A percentile compares a stretch with the other conserved stretches of the same genome.
phyloP scores from a whole-genome alignment of 2,797 vertebrate genomes.

The Lutjanus argentimaculatus region DNA sequence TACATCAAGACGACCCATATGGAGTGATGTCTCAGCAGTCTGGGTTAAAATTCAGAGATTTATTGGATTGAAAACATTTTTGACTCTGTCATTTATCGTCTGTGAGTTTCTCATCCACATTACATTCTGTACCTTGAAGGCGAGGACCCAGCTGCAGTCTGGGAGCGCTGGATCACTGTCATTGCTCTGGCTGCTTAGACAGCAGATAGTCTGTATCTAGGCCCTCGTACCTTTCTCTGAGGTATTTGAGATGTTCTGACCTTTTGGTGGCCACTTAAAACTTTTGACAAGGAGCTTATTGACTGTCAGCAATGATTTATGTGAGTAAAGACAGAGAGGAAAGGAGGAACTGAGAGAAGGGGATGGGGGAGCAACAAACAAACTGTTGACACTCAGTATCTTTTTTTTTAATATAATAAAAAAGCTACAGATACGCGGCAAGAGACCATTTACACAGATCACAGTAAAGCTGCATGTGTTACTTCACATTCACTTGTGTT shows the following conservation, averaged over 20 bases:
- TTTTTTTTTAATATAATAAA: slow-evolving; percentile 9
- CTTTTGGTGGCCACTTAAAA: slow-evolving; percentile 71
- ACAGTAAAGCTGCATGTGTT: not conserved
- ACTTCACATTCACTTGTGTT: slow-evolving; percentile 5
- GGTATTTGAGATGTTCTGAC: slow-evolving; percentile 64
- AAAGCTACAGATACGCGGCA: not conserved
- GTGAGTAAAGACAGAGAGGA: slow-evolving; percentile 41
- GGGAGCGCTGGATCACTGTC: slow-evolving; percentile 47
- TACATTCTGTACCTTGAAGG: slow-evolving; percentile 29
- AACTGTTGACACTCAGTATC: slow-evolving; percentile 7
- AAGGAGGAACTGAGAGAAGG: slow-evolving; percentile 20
- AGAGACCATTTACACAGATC: not conserved
- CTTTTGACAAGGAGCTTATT: slow-evolving; percentile 76
- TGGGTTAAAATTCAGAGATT: slow-evolving; percentile 17
- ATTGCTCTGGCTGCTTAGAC: slow-evolving; percentile 53
- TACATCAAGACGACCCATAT: not conserved
- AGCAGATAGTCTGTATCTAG: slow-evolving; percentile 58
- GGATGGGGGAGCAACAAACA: slow-evolving; percentile 26
- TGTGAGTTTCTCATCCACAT: slow-evolving; percentile 48
- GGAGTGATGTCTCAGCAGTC: not conserved
- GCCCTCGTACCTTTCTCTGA: slow-evolving; percentile 50
- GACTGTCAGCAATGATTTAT: slow-evolving; percentile 76
- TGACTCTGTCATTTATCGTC: slow-evolving; percentile 33
- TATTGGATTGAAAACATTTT: slow-evolving; percentile 16
- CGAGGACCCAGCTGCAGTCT: slow-evolving; percentile 35